Percentiles rank a stretch among this genome's conserved stretches.
These are phyloP conservation scores for Morus bassanus DNA, from an alignment of 2,797 vertebrate genomes.

Conservation along the genomic window DNA sequence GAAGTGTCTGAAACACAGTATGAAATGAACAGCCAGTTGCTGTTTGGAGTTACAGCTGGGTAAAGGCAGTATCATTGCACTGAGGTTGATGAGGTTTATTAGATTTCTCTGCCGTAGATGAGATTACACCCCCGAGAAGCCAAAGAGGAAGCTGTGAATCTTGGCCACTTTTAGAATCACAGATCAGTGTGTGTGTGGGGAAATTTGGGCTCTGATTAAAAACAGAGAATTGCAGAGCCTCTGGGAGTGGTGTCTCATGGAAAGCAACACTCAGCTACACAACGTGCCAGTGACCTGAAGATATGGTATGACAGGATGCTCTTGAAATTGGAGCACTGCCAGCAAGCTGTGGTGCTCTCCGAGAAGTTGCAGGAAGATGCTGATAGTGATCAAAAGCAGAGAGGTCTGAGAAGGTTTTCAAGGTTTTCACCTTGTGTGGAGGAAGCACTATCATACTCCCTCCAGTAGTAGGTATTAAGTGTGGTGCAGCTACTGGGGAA, in stretches of 20 bases:
- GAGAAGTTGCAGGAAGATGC: not conserved
- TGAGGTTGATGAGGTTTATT: not conserved
- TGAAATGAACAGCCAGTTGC: not conserved
- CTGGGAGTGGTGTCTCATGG: not conserved
- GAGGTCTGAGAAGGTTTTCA: not conserved
- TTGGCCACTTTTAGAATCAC: not conserved
- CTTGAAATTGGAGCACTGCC: not conserved
- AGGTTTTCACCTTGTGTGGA: not conserved
- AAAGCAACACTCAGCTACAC: not conserved
- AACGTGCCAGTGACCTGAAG: accelerated
- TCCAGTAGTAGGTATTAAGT: not conserved
- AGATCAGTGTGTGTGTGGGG: not conserved
- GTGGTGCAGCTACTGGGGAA: not conserved
- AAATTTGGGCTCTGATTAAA: not conserved
- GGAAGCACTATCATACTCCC: accelerated
- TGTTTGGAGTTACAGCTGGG: not conserved
- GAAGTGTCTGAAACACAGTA: not conserved
- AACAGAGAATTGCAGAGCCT: not conserved
- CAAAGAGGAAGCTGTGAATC: not conserved
- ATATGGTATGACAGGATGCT: not conserved
- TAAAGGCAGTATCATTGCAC: not conserved
- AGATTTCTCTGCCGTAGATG: not conserved
- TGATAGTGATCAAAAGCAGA: not conserved
- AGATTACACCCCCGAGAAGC: not conserved
- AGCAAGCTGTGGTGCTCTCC: not conserved